phyloP scores from a whole-genome alignment of 2,888 invertebrate genomes.

The Dasypolia templi region DNA sequence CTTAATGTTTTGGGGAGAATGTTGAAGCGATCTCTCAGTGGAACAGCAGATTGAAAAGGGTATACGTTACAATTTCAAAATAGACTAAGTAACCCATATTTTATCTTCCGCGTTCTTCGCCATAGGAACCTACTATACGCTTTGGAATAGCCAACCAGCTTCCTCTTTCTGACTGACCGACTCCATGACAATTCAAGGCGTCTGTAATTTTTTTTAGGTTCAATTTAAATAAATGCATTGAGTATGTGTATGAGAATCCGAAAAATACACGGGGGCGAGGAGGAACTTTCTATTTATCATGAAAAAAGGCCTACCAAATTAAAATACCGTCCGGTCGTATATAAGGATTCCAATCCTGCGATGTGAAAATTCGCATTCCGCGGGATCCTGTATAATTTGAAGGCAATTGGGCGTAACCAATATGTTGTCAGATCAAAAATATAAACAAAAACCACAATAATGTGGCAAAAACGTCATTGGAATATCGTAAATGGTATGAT shows the following conservation, averaged over 20 bases:
- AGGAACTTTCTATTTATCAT: background rate
- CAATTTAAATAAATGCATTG: too few species aligned
- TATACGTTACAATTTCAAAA: too few species aligned
- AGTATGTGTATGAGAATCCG: constrained; percentile 1
- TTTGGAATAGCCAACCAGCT: too few species aligned
- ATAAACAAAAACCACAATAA: background rate
- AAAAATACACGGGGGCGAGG: background rate
- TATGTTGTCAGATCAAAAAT: background rate
- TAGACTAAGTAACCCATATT: too few species aligned
- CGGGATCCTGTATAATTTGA: constrained; percentile 21
- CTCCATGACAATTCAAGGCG: too few species aligned
- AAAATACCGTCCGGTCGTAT: constrained; percentile 27
- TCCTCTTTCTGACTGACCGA: too few species aligned
- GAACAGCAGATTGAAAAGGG: background rate
- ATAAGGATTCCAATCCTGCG: constrained; percentile 13
- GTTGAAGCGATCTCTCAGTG: background rate
- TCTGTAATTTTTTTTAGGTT: too few species aligned
- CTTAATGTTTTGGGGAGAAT: background rate
- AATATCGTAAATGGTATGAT: too few species aligned
- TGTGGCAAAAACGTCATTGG: background rate
- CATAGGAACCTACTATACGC: too few species aligned
- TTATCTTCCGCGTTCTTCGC: too few species aligned
- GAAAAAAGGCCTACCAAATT: constrained; percentile 8
- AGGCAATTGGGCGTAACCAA: background rate
- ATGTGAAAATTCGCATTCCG: constrained; percentile 3